A percentile compares a stretch with the other conserved stretches of the same genome.
phyloP scores from a whole-genome alignment of 2,888 invertebrate genomes.

The Rhyacophila evoluta region DNA sequence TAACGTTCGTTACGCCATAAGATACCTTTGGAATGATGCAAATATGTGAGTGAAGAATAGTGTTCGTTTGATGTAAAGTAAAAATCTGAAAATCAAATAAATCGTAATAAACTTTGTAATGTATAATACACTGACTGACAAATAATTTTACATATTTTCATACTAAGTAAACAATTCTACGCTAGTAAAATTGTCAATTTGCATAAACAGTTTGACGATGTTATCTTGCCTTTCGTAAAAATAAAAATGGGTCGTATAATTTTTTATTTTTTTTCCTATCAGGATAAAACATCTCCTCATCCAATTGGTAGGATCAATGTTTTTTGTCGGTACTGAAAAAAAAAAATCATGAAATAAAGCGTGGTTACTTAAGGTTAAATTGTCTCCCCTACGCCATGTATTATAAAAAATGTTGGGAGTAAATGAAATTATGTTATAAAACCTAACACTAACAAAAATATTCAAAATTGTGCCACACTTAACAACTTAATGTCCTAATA shows the following conservation, averaged over 20 bases:
- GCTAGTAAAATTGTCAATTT: neutral
- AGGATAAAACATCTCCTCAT: neutral
- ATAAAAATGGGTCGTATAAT: neutral
- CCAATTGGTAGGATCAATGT: neutral
- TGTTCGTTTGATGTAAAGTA: too few species aligned
- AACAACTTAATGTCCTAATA: too few species aligned
- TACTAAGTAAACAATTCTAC: too few species aligned
- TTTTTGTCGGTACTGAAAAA: neutral
- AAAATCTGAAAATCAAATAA: too few species aligned
- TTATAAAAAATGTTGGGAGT: neutral
- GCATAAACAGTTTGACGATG: neutral
- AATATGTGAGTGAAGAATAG: too few species aligned
- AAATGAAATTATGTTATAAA: neutral
- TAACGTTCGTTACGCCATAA: too few species aligned
- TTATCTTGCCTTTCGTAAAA: neutral
- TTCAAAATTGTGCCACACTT: too few species aligned
- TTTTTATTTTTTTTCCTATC: neutral
- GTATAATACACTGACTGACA: too few species aligned
- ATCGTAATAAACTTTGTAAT: too few species aligned
- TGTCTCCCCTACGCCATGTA: neutral
- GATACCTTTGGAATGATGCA: too few species aligned
- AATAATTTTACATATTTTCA: too few species aligned
- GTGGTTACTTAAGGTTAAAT: neutral
- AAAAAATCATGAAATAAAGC: neutral
- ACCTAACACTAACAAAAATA: neutral